Evolutionary conservation across 2,113 vertebrate genomes (phyloP), one percentile per base, ranked within the genome.

Genomic region (Zosterops hypoxanthus): DNA sequence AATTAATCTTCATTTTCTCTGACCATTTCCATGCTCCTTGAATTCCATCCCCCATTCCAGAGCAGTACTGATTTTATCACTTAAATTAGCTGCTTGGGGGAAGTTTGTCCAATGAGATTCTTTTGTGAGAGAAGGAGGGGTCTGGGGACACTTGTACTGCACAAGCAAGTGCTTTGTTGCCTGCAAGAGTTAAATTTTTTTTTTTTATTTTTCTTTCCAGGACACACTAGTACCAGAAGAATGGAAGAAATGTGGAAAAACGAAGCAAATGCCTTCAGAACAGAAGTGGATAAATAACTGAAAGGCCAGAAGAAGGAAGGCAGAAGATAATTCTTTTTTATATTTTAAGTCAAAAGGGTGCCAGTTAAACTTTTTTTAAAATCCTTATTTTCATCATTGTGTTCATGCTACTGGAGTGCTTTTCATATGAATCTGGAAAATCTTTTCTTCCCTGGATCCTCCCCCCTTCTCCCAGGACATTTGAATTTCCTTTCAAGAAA

Each of bases 151-250:
- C n/a, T 86, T 66, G 12, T 19, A 29, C 80, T 52, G 31, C 86
- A 31, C 50, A 34, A 86, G 82, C 64, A 97, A 80, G 26, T 65
- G 10, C 26, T 61, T 69, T 71, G 23, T 39, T 88, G n/a, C 71
- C 46, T 84, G 61, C 47, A 82, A 88, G 85, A 94, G 63, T 49
- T 98, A 88, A 88, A 98, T 72, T 85, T 72, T 77, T 82, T 82
- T 86, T 82, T 82, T 44, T 44, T 3, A 11, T 97, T 90, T 97
- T 84, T 88, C 42, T 97, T 96, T 97, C 76, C 93, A 98, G 98
- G 96, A 97, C 95, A 44, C 98, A 96, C 28, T 98, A 98, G 86
- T 95, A 95, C 80, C 78, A 86, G 94, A 97, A 94, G 86, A 96
- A 85, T 46, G 42, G 90, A 95, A 94, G 89, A 93, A 96, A 93